Conservation (phyloP, 2,797 vertebrate species). For the Scleropages formosus region DNA sequence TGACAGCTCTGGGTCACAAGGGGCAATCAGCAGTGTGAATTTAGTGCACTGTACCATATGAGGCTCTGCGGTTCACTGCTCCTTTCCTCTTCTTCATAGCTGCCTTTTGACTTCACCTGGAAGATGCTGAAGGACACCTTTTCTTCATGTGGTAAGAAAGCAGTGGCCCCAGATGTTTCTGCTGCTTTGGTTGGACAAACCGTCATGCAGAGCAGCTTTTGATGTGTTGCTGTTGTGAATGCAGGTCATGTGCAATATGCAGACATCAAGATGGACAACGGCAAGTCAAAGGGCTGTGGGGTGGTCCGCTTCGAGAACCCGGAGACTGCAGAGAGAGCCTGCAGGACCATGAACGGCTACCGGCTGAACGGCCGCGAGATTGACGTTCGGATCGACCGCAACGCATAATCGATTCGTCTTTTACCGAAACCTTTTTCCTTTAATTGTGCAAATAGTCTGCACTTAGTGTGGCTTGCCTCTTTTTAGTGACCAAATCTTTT, state of each 20-base stretch:
- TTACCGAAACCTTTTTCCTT: slow-evolving; percentile 21
- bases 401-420: slow-evolving; percentile 71
- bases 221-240: neutral
- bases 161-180: neutral
- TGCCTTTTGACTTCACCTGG: slow-evolving; percentile 98
- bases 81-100: slow-evolving; percentile 56
- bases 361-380: slow-evolving; percentile 93
- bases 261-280: slow-evolving; percentile 98
- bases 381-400: slow-evolving; percentile 92
- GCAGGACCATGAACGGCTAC: slow-evolving; percentile 92
- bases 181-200: neutral
- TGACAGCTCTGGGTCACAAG: neutral
- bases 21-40: neutral
- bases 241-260: slow-evolving; percentile 92
- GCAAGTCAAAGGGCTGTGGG: slow-evolving; percentile 95
- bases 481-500: slow-evolving; percentile 33
- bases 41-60: no score
- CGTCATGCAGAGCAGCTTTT: neutral
- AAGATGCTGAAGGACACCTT: slow-evolving; percentile 98
- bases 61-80: no score
- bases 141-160: slow-evolving; percentile 86
- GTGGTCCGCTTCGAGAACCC: slow-evolving; percentile 94
- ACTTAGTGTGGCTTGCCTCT: slow-evolving; percentile 25
- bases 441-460: slow-evolving; percentile 25
- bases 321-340: slow-evolving; percentile 89